Conservation (phyloP, 2,888 invertebrate species). For the Brenthis hecate region DNA sequence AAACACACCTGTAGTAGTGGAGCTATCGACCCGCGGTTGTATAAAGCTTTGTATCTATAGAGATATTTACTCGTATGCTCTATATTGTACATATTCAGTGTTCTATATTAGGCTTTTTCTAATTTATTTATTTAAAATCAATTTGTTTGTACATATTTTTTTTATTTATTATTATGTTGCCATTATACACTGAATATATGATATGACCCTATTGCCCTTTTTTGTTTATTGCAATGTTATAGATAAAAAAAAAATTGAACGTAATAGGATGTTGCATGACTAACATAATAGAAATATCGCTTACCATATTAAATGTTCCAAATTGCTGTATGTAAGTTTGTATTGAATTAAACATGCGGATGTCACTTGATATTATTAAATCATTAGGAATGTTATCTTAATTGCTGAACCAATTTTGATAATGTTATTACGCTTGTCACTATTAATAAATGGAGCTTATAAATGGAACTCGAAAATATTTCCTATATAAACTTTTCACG, state of each 20-base stretch:
- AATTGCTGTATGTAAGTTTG: constrained; percentile 37
- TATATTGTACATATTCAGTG: too few species aligned
- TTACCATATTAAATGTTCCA: constrained; percentile 30
- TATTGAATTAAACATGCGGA: not conserved
- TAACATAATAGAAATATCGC: constrained; percentile 31
- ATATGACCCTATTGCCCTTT: too few species aligned
- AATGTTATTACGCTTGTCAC: constrained; percentile 6
- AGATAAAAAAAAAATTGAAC: constrained; percentile 15
- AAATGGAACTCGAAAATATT: constrained; percentile 16
- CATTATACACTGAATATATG: too few species aligned
- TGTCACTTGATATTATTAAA: constrained; percentile 17
- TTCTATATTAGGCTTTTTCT: too few species aligned
- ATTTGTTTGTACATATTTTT: too few species aligned
- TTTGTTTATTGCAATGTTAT: not conserved
- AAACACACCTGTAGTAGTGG: too few species aligned
- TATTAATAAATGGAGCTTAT: constrained; percentile 22
- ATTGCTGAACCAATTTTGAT: constrained; percentile 30
- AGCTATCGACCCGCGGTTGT: too few species aligned
- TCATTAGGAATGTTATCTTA: constrained; percentile 21
- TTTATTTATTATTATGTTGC: too few species aligned
- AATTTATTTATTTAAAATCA: too few species aligned
- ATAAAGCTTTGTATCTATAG: too few species aligned
- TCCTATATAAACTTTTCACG: constrained; percentile 30
- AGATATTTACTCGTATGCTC: too few species aligned
- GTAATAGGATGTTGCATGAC: constrained; percentile 40